These are phyloP conservation scores for Danionella dracula DNA, from an alignment of 2,797 vertebrate species.

Conservation along the genomic window DNA sequence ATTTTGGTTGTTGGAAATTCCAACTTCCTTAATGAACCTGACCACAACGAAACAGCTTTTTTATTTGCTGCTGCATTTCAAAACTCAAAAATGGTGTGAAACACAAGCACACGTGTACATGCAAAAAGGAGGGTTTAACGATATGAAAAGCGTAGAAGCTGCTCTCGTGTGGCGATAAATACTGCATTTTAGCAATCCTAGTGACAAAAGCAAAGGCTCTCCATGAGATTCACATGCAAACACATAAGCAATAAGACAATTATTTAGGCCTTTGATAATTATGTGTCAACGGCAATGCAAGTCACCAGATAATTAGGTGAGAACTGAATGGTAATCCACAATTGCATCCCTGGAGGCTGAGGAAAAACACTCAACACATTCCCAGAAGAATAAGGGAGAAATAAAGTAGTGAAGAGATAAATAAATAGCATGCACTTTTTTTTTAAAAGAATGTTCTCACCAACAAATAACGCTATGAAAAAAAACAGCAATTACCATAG, in stretches of 20 bases:
- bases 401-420: slow-evolving; percentile 48
- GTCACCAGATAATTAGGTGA: slow-evolving; percentile 77
- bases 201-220: slow-evolving; percentile 46
- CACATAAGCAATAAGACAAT: slow-evolving; percentile 74
- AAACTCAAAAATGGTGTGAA: slow-evolving; percentile 38
- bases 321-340: slow-evolving; percentile 77
- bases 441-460: slow-evolving; percentile 61
- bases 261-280: slow-evolving; percentile 82
- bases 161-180: slow-evolving; percentile 69
- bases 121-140: slow-evolving; percentile 1
- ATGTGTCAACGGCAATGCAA: slow-evolving; percentile 76
- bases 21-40: slow-evolving; percentile 34
- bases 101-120: not conserved
- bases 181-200: slow-evolving; percentile 58
- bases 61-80: slow-evolving; percentile 52
- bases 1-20: slow-evolving; percentile 39
- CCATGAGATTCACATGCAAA: slow-evolving; percentile 65
- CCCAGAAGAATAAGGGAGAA: slow-evolving; percentile 33
- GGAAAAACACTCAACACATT: slow-evolving; percentile 28
- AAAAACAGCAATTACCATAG: slow-evolving; percentile 62
- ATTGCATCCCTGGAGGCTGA: slow-evolving; percentile 67
- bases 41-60: slow-evolving; percentile 33
- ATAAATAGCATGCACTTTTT: slow-evolving; percentile 54
- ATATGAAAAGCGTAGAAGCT: slow-evolving; percentile 50
- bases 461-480: slow-evolving; percentile 65